Evolutionary conservation across 2,888 invertebrate genomes (phyloP).

Genomic region (Metallyticus violacea): DNA sequence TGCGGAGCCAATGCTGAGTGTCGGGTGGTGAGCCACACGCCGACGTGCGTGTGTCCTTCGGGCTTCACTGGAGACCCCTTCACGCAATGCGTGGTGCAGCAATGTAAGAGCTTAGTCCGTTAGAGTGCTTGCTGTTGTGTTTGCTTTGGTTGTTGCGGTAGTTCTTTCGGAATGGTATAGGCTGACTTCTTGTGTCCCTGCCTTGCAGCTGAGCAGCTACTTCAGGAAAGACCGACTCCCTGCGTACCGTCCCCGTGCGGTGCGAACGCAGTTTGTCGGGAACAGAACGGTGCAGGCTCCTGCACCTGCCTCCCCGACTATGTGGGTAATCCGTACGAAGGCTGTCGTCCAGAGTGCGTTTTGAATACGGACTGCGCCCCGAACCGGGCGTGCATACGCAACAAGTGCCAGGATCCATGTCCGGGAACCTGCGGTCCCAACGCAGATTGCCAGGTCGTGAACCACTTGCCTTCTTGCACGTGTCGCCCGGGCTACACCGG

Average conservation of each 20-base stretch:
- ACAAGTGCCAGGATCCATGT: conserved; percentile 75
- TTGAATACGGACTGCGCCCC: conserved; percentile 69
- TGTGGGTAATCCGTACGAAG: conserved; percentile 60
- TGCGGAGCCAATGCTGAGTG: conserved; percentile 44
- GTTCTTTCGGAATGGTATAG: conserved; percentile 41
- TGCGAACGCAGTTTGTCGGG: conserved; percentile 58
- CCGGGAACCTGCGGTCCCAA: conserved; percentile 73
- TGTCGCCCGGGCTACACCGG: conserved; percentile 70
- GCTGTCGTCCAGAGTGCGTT: conserved; percentile 60
- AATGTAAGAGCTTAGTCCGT: conserved; percentile 32
- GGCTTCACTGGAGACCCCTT: conserved; percentile 46
- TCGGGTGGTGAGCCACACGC: conserved; percentile 43
- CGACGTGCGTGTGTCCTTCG: conserved; percentile 45
- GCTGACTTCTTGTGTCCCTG: conserved; percentile 55
- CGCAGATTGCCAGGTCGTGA: conserved; percentile 69
- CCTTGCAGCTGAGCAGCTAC: not conserved
- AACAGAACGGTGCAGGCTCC: conserved; percentile 53
- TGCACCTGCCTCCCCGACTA: conserved; percentile 60
- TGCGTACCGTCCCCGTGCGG: conserved; percentile 56
- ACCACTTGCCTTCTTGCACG: conserved; percentile 66
- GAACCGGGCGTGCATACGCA: conserved; percentile 65
- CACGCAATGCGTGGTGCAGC: conserved; percentile 38
- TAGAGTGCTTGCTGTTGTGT: too few species aligned
- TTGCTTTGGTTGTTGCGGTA: not conserved
- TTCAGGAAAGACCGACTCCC: conserved; percentile 29